These are phyloP conservation scores for Lysandra bellargus DNA, from an alignment of 2,888 invertebrate species.

Conservation along the genomic window DNA sequence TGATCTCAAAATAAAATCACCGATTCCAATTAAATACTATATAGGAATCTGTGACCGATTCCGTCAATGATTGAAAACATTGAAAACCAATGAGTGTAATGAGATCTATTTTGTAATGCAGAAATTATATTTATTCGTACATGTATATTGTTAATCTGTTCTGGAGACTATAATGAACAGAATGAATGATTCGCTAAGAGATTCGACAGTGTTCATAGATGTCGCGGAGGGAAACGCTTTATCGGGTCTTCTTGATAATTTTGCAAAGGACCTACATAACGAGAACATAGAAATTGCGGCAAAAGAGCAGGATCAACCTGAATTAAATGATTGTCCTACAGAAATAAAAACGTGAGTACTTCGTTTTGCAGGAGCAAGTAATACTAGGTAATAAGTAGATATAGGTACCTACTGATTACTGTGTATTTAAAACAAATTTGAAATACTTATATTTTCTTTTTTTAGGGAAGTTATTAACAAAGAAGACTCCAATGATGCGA, in stretches of 20 bases:
- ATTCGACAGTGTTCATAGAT: constrained; percentile 18
- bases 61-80: too few relatives aligned
- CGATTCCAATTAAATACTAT: too few relatives aligned
- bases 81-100: neutral
- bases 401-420: neutral
- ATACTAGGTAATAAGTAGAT: neutral
- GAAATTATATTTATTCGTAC: too few relatives aligned
- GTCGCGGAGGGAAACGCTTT: constrained; percentile 1
- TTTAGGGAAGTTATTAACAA: neutral
- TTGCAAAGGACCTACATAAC: constrained; percentile 20
- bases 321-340: neutral
- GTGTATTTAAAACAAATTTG: too few relatives aligned
- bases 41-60: too few relatives aligned
- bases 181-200: neutral
- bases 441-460: neutral
- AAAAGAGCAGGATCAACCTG: neutral
- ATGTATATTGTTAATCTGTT: neutral
- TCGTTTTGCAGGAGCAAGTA: neutral
- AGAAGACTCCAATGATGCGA: neutral
- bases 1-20: too few relatives aligned
- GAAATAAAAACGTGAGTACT: constrained; percentile 18
- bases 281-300: neutral
- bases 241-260: constrained; percentile 20
- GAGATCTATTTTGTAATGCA: neutral
- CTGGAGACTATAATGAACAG: neutral